phyloP scores from a whole-genome alignment of 2,113 vertebrate genomes.

The Ascaphus truei region DNA sequence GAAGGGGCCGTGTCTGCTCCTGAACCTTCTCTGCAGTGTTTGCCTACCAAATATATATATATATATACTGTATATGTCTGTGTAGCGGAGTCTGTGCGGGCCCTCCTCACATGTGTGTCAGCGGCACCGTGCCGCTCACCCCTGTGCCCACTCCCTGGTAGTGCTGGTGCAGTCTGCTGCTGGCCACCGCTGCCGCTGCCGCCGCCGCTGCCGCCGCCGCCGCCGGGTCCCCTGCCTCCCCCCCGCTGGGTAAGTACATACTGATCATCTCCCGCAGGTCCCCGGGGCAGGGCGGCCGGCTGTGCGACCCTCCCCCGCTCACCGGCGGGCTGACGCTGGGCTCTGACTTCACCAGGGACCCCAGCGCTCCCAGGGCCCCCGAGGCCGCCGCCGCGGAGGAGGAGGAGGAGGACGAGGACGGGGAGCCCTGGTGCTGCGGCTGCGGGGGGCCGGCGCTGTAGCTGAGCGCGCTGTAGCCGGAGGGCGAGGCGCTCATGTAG shows the following conservation, averaged over 20 bases:
- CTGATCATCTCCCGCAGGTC: slow-evolving; percentile 98
- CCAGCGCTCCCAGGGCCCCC: slow-evolving; percentile 84
- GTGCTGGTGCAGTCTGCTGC: slow-evolving; percentile 92
- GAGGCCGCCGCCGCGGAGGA: slow-evolving; percentile 79
- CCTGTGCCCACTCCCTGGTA: slow-evolving; percentile 90
- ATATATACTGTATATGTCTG: slow-evolving; percentile 70
- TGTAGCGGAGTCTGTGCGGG: slow-evolving; percentile 40
- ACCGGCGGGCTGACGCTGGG: slow-evolving; percentile 88
- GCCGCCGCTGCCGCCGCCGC: slow-evolving; percentile 41
- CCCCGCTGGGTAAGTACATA: slow-evolving; percentile 96
- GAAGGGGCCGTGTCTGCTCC: not conserved
- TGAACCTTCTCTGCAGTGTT: not conserved
- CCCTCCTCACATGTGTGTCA: slow-evolving; percentile 89
- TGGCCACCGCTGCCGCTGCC: slow-evolving; percentile 59
- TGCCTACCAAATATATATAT: slow-evolving; percentile 80
- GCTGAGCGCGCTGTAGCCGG: slow-evolving; percentile 86
- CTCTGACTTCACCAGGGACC: slow-evolving; percentile 92
- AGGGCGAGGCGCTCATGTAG: slow-evolving; percentile 93
- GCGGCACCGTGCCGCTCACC: slow-evolving; percentile 92
- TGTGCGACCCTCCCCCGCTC: slow-evolving; percentile 71
- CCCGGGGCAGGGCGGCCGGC: slow-evolving; percentile 90
- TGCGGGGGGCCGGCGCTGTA: slow-evolving; percentile 75
- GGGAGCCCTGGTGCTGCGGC: slow-evolving; percentile 66
- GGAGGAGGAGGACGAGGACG: slow-evolving; percentile 73
- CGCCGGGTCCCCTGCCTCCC: slow-evolving; percentile 77